Evolutionary conservation across 2,113 vertebrate species (phyloP).

Genomic region (Pedionomus torquatus): DNA sequence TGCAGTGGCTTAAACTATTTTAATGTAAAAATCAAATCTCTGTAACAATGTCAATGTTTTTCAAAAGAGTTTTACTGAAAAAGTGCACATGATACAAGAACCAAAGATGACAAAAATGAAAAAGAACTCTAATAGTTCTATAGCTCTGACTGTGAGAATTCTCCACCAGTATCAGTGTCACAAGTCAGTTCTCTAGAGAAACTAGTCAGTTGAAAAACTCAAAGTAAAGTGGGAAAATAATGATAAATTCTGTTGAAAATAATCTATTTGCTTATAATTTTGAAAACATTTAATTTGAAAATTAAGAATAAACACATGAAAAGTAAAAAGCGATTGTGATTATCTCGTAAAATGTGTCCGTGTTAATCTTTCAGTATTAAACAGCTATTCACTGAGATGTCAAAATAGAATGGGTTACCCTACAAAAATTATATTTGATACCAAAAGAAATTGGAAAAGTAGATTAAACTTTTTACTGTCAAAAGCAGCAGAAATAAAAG

Average conservation of each 20-base stretch:
- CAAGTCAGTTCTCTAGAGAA: not conserved
- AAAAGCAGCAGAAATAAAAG: not conserved
- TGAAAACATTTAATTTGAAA: not conserved
- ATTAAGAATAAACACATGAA: not conserved
- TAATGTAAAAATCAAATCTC: not conserved
- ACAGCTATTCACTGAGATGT: not conserved
- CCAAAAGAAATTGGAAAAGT: not conserved
- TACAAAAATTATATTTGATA: not conserved
- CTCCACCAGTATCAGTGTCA: not conserved
- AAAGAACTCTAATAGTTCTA: not conserved
- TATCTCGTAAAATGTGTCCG: not conserved
- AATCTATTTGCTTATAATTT: not conserved
- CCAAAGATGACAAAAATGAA: not conserved
- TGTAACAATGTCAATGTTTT: not conserved
- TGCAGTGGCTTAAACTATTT: not conserved
- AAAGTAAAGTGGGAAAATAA: not conserved
- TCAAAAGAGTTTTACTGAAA: not conserved
- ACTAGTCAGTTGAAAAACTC: not conserved
- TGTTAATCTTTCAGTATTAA: not conserved
- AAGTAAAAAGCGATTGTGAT: not conserved
- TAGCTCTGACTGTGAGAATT: no score
- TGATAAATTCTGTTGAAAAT: not conserved
- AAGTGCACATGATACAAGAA: not conserved
- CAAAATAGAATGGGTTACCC: not conserved
- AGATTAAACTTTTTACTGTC: not conserved